These are phyloP conservation scores for Phania funesta DNA, from an alignment of 2,888 invertebrate species.

Conservation along the genomic window DNA sequence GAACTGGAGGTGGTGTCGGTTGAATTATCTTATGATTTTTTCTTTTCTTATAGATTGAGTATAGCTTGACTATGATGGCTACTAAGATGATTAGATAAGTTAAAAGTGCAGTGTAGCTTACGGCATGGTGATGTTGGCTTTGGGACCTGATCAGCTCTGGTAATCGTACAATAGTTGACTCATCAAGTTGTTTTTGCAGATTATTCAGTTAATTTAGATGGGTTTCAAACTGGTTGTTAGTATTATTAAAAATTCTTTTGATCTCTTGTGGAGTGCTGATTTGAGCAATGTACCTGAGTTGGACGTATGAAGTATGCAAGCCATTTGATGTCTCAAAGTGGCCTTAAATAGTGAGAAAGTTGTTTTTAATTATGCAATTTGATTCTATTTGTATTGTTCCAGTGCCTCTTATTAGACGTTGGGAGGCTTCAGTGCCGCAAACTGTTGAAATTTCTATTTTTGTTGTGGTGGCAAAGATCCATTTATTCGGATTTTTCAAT, in stretches of 20 bases:
- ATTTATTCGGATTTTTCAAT: too few species aligned
- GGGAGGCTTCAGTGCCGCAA: too few species aligned
- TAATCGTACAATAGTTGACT: not conserved
- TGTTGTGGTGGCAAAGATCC: too few species aligned
- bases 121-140: not conserved
- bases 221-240: too few species aligned
- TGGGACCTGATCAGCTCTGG: not conserved
- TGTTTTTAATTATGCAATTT: not conserved
- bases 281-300: not conserved
- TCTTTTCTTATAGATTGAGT: not conserved
- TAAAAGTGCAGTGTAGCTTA: not conserved
- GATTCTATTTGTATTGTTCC: too few species aligned
- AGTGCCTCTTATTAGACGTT: too few species aligned
- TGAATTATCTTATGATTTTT: not conserved
- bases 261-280: not conserved
- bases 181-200: not conserved
- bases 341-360: not conserved
- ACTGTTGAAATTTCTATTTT: too few species aligned
- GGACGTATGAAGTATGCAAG: not conserved
- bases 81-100: not conserved
- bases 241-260: not conserved
- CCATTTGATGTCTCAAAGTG: not conserved
- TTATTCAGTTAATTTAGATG: not conserved
- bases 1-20: not conserved
- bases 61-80: not conserved